Evolutionary conservation across 2,113 vertebrate genomes (phyloP), one percentile per base, ranked within the genome.

Genomic region (Leptodactylus fuscus): DNA sequence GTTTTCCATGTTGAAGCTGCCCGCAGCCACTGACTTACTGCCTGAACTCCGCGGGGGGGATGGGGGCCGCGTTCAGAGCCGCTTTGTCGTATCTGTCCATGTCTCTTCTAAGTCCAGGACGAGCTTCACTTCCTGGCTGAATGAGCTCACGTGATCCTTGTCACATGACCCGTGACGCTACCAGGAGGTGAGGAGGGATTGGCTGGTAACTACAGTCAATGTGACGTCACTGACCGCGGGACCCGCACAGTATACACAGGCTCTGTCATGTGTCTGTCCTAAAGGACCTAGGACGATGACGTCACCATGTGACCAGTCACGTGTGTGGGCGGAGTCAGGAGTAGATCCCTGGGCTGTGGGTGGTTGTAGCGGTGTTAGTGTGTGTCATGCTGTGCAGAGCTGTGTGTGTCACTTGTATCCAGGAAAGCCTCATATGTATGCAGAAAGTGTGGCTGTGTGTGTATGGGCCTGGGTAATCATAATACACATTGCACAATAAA

Each of bases 71-170:
- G n/a, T 85, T 85, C 22, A 85, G n/a, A 41, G 76, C 24, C 22
- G 65, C 65, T 70, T 81, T 85, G 22, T 81, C 77, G 49, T 80
- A 85, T 81, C 34, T 44, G 22, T 85, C 84, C 84, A 85, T 85
- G 67, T 29, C 44, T 60, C 58, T 48, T 48, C 46, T 48, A 15
- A 2, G 46, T 44, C n/a, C 24, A 41, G 16, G 6, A 46, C n/a
- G 27, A 5, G 46, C 75, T 69, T 41, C 46, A 70, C 83, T 85
- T 85, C 83, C 83, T 79, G 75, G 34, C 1, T 36, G 13, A 15
- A 27, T 12, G 7, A 27, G 4, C 32, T 79, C 83, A 85, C 18
- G 83, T 85, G 83, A 85, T 22, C n/a, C 13, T 16, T 2, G 48
- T 85, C 83, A 85, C 62, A 22, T 85, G 83, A 79, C 34, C 22